Evolutionary conservation across 2,888 invertebrate species (phyloP), one percentile per base, ranked within the genome.

Genomic region (Mythimna impura): DNA sequence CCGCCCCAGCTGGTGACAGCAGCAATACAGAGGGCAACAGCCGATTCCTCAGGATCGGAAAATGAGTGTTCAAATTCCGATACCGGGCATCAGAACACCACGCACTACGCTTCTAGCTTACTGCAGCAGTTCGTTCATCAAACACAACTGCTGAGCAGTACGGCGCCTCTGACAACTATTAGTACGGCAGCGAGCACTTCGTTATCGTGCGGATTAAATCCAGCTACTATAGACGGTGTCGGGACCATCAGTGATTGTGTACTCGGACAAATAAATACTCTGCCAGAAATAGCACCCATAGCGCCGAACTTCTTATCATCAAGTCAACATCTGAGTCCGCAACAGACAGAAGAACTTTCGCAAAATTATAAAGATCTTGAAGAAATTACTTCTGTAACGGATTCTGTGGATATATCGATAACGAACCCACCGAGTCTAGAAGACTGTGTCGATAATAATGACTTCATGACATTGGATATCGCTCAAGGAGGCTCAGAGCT

Each of bases 51-150:
- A 58, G 97, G 97, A 54, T 98, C 98, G 4, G 98, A 98, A 90
- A 97, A 97, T 75, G 98, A 98, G 89, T 96, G 95, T 83, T 96
- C 96, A 0, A 96, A 96, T 80, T 95, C 97, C 5, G 96, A 94
- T 76, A 89, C 95, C 71, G 96, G 97, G 79, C 96, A 97, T 86
- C 95, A 94, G 82, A 96, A 94, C 81, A 96, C 96, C 62, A 96
- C 97, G 22, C 97, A 97, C 88, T 97, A 98, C 90, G 97, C 98
- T 76, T 98, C 98, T 22, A 97, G 97, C 70, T 92, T 98, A 78
- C 92, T 98, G 77, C 98, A 98, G 89, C 98, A 98, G 89, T 98
- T 98, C 88, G 98, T 97, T 76, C 98, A 97, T 66, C 98, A 98
- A 91, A 98, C 98, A 0, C 98, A 98, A 91, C 95, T 97, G 89